Base-by-base conservation (phyloP, 2,888 invertebrate genomes). In the Andrena haemorrhoa region DNA sequence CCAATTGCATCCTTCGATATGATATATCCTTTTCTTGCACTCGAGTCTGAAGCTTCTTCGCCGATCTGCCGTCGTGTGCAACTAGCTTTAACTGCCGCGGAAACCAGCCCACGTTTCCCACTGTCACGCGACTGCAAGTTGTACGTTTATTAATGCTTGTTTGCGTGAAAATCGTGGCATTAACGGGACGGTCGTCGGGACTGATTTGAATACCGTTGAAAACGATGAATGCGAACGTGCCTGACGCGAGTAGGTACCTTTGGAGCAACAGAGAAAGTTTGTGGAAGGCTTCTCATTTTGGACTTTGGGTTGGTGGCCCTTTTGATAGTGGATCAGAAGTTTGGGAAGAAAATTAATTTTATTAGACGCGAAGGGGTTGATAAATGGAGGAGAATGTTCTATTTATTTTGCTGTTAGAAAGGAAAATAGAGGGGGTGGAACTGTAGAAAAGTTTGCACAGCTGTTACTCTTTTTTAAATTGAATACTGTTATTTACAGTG, bases 81-180 rank as follows among this genome's bases (percentile, higher is more conserved):
- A 35, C 10, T 5, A 49, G 29, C 68, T 58, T 79, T 63, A 75
- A 31, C 16, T 47, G n/a, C 49, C 65, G 41, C 51, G 68, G 73
- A 70, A 69, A 69, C 66, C 75, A 63, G 63, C 76, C 73, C 61
- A 56, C 20, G 71, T 84, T 79, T 31, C 72, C 41, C 20, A 10
- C 20, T 49, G 71, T 83, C 86, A 87, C 88, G 88, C 86, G 85
- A 86, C 58, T 77, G 33, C 51, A 49, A 74, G 23, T 66, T 31
- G 69, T 33, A 73, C 72, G 63, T 71, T 75, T 79, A 70, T 77
- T 65, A 73, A 73, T 78, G 66, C 66, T 56, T 26, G 53, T 61
- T 23, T 75, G 58, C 47, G 65, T 65, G 47, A 75, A 80, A 75
- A 70, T 75, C 75, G 82, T 49, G 58, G 41, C 68, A 10, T 73